Percentiles rank a stretch among this genome's conserved stretches.
Conservation (phyloP, 2,113 vertebrate genomes). For the Petrocephalus zakoni region DNA sequence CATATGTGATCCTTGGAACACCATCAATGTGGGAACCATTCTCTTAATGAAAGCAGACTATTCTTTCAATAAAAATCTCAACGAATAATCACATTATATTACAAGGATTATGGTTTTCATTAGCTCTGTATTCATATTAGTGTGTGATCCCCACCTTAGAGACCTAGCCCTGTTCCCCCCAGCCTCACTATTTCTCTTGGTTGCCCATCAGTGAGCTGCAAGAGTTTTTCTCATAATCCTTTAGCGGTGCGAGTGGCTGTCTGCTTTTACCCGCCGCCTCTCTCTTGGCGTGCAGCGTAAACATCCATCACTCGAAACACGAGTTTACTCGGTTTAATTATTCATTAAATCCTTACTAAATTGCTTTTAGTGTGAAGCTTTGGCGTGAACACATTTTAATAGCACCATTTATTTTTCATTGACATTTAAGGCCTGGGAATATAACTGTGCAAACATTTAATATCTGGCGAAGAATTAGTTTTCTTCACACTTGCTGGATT, state of each 20-base stretch:
- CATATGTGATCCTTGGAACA: neutral
- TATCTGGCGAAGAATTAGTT: neutral
- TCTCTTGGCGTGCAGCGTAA: neutral
- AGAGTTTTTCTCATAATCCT: neutral
- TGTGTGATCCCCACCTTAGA: neutral
- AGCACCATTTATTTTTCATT: neutral
- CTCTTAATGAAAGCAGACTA: neutral
- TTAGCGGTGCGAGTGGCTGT: neutral
- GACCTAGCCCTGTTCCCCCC: neutral
- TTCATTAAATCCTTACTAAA: neutral
- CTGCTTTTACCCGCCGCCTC: neutral
- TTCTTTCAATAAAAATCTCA: neutral
- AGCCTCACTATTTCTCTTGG: neutral
- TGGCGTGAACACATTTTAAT: neutral
- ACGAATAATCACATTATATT: neutral
- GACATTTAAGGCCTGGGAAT: neutral
- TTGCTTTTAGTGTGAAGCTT: neutral
- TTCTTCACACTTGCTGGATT: neutral
- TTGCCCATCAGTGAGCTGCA: neutral
- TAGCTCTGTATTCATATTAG: neutral
- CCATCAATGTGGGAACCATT: neutral
- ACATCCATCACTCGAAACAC: slow-evolving; percentile 2
- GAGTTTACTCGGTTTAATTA: neutral
- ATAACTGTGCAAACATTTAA: neutral
- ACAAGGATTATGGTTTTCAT: neutral